phyloP scores from a whole-genome alignment of 2,888 invertebrate species.

The Eristalis pertinax region DNA sequence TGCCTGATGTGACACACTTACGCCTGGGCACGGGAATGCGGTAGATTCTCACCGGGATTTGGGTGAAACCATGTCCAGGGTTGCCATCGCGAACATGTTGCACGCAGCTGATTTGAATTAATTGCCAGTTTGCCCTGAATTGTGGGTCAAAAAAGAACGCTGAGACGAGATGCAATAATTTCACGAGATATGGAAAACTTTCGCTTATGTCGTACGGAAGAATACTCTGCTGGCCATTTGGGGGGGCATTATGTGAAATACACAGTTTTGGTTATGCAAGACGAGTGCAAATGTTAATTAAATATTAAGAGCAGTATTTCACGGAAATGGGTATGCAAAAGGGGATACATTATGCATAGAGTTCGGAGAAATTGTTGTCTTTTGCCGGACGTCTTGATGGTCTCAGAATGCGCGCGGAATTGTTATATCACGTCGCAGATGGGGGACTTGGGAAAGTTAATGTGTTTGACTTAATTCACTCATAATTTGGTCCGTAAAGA shows the following conservation, averaged over 20 bases:
- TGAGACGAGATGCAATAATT: conserved; percentile 17
- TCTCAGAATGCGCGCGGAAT: background rate
- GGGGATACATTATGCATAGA: conserved; percentile 1
- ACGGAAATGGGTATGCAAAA: background rate
- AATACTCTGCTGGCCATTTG: background rate
- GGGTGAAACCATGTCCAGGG: background rate
- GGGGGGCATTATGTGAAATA: conserved; percentile 9
- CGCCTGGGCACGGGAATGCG: conserved; percentile 1
- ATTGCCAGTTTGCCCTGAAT: background rate
- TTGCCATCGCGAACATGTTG: background rate
- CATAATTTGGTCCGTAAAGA: background rate
- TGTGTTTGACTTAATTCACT: background rate
- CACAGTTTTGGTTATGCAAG: conserved; percentile 33
- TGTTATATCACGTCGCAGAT: background rate
- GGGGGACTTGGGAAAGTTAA: background rate
- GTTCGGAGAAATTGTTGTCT: background rate
- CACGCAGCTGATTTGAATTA: background rate
- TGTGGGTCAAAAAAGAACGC: background rate
- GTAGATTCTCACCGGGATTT: background rate
- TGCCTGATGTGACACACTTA: conserved; percentile 53
- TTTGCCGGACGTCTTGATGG: background rate
- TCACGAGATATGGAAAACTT: conserved; percentile 37
- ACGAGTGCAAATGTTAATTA: conserved; percentile 33
- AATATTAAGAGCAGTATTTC: background rate
- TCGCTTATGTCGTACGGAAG: conserved; percentile 23